These are phyloP conservation scores for Poeciliopsis turrubarensis DNA, from an alignment of 2,113 vertebrate genomes.

Conservation along the genomic window DNA sequence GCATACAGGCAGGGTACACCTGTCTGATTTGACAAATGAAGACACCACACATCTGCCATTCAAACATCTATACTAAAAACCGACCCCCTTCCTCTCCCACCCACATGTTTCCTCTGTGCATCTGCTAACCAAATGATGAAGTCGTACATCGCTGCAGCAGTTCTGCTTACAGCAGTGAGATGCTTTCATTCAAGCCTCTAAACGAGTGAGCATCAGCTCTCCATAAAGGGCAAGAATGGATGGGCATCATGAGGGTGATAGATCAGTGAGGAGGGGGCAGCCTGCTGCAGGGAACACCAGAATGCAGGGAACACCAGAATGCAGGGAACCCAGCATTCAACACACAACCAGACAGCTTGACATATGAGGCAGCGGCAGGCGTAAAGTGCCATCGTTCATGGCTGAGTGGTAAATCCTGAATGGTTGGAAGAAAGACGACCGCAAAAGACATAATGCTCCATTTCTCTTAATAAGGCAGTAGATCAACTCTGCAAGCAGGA, in stretches of 20 bases:
- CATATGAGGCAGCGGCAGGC: constrained; percentile 79
- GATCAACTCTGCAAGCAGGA: constrained; percentile 54
- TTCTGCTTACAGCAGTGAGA: constrained; percentile 10
- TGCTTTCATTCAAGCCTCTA: constrained; percentile 34
- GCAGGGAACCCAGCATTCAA: neutral
- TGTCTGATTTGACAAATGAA: constrained; percentile 59
- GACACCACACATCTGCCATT: constrained; percentile 53
- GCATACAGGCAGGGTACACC: constrained; percentile 39
- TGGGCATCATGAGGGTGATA: constrained; percentile 8
- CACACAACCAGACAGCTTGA: constrained; percentile 54
- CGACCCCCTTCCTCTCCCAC: constrained; percentile 15
- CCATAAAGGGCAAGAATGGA: constrained; percentile 55
- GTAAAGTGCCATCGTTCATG: constrained; percentile 78
- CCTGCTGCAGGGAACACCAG: neutral
- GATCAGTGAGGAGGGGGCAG: neutral
- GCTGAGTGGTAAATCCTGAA: constrained; percentile 81
- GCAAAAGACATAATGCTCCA: constrained; percentile 76
- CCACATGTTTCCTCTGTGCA: constrained; percentile 20
- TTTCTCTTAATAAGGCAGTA: constrained; percentile 74
- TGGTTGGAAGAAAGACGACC: constrained; percentile 73
- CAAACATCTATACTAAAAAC: constrained; percentile 18
- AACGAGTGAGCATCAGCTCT: constrained; percentile 52
- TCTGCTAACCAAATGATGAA: constrained; percentile 34
- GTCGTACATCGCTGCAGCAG: neutral
- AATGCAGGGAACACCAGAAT: neutral